These are phyloP conservation scores for Melinaea menophilus DNA, from an alignment of 2,888 invertebrate genomes.

Conservation along the genomic window DNA sequence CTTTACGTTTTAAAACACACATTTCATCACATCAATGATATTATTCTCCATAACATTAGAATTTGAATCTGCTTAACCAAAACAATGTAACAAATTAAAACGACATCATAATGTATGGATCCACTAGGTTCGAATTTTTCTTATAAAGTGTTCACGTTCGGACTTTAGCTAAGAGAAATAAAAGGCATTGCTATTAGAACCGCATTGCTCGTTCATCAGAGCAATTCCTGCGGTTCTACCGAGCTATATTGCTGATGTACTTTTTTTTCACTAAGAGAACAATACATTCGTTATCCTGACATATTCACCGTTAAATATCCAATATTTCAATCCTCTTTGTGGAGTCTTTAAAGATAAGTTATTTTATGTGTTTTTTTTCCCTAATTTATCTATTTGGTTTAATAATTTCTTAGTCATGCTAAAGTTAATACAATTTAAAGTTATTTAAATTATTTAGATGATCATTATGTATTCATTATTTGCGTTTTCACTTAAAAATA, in stretches of 20 bases:
- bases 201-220: slow-evolving; percentile 68
- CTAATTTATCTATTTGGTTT: too few species aligned
- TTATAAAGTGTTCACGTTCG: slow-evolving; percentile 48
- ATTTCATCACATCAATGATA: neutral
- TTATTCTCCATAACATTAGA: neutral
- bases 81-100: slow-evolving; percentile 32
- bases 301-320: slow-evolving; percentile 46
- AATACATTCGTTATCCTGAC: slow-evolving; percentile 68
- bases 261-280: slow-evolving; percentile 58
- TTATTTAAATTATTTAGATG: too few species aligned
- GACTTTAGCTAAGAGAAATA: slow-evolving; percentile 45
- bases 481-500: too few species aligned
- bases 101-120: slow-evolving; percentile 31
- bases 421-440: too few species aligned
- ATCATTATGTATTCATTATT: too few species aligned
- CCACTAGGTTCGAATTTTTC: slow-evolving; percentile 44
- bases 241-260: slow-evolving; percentile 52
- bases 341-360: slow-evolving; percentile 48
- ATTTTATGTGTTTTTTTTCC: slow-evolving; percentile 3
- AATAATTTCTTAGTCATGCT: too few species aligned
- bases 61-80: slow-evolving; percentile 20
- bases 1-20: too few species aligned
- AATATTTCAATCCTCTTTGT: slow-evolving; percentile 58
- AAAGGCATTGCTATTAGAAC: slow-evolving; percentile 63
- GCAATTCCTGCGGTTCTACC: slow-evolving; percentile 57